A percentile compares a stretch with the other conserved stretches of the same genome.
Conservation (phyloP, 2,797 vertebrate genomes). For the Heterohyrax brucei region DNA sequence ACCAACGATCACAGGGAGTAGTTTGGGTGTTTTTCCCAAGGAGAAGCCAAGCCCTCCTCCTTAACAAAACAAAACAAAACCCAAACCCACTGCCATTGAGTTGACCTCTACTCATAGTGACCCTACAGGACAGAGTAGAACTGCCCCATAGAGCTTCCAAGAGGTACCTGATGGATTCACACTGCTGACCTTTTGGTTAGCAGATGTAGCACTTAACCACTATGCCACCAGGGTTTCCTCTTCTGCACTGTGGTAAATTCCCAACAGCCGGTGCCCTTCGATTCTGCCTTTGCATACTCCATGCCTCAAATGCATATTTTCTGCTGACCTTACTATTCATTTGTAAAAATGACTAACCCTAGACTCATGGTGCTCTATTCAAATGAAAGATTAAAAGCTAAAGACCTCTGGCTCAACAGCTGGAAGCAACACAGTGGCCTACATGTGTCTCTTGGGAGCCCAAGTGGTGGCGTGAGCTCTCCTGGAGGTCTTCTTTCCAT, state of each 20-base stretch:
- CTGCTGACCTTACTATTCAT: not conserved
- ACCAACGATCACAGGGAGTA: not conserved
- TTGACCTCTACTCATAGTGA: no score
- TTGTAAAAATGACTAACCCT: constrained; percentile 28
- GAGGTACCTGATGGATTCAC: no score
- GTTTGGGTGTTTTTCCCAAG: not conserved
- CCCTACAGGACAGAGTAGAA: no score
- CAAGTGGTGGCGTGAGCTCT: constrained; percentile 7
- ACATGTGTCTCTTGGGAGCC: not conserved
- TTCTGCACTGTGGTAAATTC: not conserved
- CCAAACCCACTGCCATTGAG: no score
- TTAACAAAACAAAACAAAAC: no score
- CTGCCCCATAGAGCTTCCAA: no score
- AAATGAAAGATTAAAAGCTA: constrained; percentile 56
- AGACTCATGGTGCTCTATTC: constrained; percentile 15
- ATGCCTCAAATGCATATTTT: not conserved
- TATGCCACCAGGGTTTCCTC: not conserved
- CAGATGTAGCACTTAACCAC: no score
- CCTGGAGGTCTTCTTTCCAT: constrained; percentile 14
- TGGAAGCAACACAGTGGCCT: not conserved
- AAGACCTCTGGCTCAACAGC: not conserved
- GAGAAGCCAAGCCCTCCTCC: not conserved
- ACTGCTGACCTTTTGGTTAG: no score
- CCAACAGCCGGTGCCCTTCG: not conserved
- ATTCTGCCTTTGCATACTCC: not conserved